phyloP scores from a whole-genome alignment of 2,888 invertebrate species.

The Pheosia tremula region DNA sequence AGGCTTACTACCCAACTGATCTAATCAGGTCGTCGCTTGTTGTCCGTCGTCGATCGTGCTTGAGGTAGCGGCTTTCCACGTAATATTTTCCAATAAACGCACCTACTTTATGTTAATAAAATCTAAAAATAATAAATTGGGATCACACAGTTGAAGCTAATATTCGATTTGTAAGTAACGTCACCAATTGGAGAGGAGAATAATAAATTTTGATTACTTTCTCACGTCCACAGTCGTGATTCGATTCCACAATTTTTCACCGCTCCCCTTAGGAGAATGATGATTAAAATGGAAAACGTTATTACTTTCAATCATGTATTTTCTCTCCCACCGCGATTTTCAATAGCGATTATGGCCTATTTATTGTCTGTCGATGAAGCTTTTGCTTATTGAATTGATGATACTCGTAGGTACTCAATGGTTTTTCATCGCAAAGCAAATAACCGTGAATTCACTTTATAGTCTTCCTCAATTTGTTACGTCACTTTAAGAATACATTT shows the following conservation, averaged over 20 bases:
- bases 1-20: no score
- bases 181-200: constrained; percentile 71
- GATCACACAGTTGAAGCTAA: constrained; percentile 49
- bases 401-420: constrained; percentile 10
- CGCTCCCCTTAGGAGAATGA: constrained; percentile 63
- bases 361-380: constrained; percentile 30
- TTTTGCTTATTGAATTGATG: constrained; percentile 36
- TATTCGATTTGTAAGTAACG: constrained; percentile 66
- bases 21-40: no score
- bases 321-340: constrained; percentile 41
- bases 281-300: constrained; percentile 72
- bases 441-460: constrained; percentile 12
- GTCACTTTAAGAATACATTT: background rate
- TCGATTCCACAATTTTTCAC: constrained; percentile 74
- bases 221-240: constrained; percentile 79
- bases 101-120: background rate
- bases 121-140: constrained; percentile 25
- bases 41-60: no score
- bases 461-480: background rate
- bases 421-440: constrained; percentile 22
- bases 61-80: background rate
- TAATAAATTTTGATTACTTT: constrained; percentile 82
- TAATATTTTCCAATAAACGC: background rate
- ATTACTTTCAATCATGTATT: constrained; percentile 55
- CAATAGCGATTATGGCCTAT: constrained; percentile 38